A percentile compares a stretch with the other conserved stretches of the same genome.
Evolutionary conservation across 2,113 vertebrate species (phyloP).

Genomic region (Pogona vitticeps): DNA sequence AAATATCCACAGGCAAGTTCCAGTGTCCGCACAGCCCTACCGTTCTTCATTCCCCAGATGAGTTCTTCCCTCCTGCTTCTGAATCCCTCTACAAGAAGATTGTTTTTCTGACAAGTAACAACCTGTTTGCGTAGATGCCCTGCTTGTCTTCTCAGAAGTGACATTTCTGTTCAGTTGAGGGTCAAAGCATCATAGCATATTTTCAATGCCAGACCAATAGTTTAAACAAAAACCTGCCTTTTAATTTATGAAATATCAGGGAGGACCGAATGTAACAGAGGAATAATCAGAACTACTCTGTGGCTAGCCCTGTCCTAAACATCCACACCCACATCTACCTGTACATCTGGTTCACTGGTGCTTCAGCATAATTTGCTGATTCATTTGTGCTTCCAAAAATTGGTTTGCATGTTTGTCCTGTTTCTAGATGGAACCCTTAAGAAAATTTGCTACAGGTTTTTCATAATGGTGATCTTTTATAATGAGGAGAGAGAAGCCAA

Average conservation of each 20-base stretch:
- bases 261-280: not conserved
- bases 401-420: no score
- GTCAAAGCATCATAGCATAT: not conserved
- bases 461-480: not conserved
- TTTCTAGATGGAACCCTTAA: not conserved
- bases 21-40: not conserved
- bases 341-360: no score
- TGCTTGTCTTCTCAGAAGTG: conserved; percentile 16
- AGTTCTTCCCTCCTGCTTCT: not conserved
- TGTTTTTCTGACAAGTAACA: not conserved
- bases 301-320: not conserved
- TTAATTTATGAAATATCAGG: not conserved
- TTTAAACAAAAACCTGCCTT: not conserved
- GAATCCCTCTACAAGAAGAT: not conserved
- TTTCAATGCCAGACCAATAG: not conserved
- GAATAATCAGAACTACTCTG: not conserved
- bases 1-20: conserved; percentile 27
- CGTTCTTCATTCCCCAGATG: conserved; percentile 32
- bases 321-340: not conserved
- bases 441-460: no score
- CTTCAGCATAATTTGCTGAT: no score
- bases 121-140: not conserved
- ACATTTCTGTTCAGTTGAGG: conserved; percentile 31
- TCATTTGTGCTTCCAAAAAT: no score
- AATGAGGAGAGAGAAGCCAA: not conserved